Conservation (phyloP, 2,113 vertebrate species). For the Illadopsis cleaveri region DNA sequence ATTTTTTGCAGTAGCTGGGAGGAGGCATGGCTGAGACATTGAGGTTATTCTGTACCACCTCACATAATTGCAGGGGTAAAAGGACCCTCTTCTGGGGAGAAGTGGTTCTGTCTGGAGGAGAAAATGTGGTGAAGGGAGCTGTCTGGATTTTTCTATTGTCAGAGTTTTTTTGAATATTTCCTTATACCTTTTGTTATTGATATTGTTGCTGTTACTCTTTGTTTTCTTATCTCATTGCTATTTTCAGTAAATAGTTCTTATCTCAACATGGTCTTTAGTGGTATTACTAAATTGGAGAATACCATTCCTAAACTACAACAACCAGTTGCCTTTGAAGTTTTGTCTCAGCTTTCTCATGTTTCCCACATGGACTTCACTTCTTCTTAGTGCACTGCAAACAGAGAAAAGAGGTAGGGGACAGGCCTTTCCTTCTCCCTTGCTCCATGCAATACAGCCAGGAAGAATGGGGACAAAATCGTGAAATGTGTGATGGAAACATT, state of each 20-base stretch:
- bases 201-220: not conserved
- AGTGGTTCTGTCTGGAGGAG: accelerated
- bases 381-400: not conserved
- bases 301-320: not conserved
- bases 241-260: not conserved
- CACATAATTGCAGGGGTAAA: not conserved
- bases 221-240: not conserved
- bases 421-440: not conserved
- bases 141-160: not conserved
- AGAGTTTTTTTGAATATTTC: accelerated
- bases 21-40: not conserved
- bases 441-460: not conserved
- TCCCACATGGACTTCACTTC: not conserved
- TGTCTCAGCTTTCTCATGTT: not conserved
- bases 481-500: not conserved
- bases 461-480: not conserved
- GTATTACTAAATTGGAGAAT: not conserved
- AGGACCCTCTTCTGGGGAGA: not conserved
- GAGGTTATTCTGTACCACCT: not conserved
- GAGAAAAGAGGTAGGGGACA: not conserved
- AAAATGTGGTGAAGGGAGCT: not conserved
- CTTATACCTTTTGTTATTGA: not conserved
- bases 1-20: not conserved
- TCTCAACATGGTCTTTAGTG: not conserved
- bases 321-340: not conserved